Percentiles rank a stretch among this genome's conserved stretches.
Conservation (phyloP, 2,888 invertebrate species). For the Hirtodrosophila cameraria region DNA sequence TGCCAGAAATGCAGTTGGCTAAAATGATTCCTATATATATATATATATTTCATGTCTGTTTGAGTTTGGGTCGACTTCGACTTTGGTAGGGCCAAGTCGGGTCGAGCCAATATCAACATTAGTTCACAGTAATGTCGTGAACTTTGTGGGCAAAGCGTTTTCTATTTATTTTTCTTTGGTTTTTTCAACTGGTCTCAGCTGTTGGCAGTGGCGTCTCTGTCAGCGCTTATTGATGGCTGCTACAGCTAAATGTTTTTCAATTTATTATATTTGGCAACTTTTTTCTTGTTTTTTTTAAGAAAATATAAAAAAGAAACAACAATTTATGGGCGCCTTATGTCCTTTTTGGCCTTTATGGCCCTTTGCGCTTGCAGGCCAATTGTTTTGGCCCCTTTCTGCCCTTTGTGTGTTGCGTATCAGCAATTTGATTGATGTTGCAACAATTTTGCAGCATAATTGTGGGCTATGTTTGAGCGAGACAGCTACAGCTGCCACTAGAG, state of each 20-base stretch:
- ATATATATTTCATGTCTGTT: conserved; percentile 65
- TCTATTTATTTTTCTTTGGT: conserved; percentile 3
- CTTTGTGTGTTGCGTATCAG: conserved; percentile 46
- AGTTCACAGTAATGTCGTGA: conserved; percentile 75
- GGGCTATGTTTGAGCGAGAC: conserved; percentile 44
- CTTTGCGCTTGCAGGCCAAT: conserved; percentile 30
- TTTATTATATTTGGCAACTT: conserved; percentile 69
- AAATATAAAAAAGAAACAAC: conserved; percentile 42
- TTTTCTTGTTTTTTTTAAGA: conserved; percentile 11
- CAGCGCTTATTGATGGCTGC: conserved; percentile 77
- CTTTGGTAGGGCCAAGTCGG: conserved; percentile 29
- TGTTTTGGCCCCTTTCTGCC: conserved; percentile 34
- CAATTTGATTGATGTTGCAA: conserved; percentile 72
- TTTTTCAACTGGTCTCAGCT: conserved; percentile 60
- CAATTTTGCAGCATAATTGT: conserved; percentile 73
- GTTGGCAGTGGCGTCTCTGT: conserved; percentile 73
- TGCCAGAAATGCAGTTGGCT: conserved; percentile 70
- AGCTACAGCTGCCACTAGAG: conserved; percentile 16
- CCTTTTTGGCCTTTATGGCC: conserved; percentile 46
- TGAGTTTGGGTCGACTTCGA: conserved; percentile 48
- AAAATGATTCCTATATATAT: conserved; percentile 59
- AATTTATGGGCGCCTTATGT: conserved; percentile 73
- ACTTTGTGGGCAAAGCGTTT: conserved; percentile 43
- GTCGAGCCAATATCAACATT: conserved; percentile 72
- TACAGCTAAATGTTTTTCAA: conserved; percentile 77